Percentiles rank a stretch among this genome's conserved stretches.
Conservation (phyloP, 2,797 vertebrate genomes). For the Spizella passerina region DNA sequence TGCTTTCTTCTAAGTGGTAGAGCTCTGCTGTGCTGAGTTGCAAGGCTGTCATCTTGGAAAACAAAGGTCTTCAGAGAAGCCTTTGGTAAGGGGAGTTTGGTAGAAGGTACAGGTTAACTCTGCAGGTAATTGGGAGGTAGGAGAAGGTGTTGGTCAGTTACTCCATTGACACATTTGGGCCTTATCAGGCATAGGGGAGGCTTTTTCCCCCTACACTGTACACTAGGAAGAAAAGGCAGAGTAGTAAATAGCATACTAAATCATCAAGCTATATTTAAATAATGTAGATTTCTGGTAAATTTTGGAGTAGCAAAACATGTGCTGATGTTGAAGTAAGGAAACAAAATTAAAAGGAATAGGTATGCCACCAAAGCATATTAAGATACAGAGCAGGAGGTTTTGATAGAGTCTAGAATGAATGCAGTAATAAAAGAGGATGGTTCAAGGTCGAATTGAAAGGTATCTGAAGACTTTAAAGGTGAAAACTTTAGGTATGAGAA, state of each 20-base stretch:
- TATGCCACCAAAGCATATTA: background rate
- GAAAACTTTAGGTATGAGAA: background rate
- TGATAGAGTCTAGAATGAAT: background rate
- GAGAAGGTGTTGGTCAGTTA: background rate
- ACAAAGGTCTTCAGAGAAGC: background rate
- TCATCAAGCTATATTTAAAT: background rate
- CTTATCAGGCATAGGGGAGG: background rate
- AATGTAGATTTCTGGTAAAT: background rate
- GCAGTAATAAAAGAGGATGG: background rate
- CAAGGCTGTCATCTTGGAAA: background rate
- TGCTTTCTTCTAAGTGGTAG: background rate
- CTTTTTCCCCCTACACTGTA: rapidly evolving
- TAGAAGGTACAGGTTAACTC: background rate
- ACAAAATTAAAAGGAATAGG: background rate
- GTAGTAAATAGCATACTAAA: background rate
- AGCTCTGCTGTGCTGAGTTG: background rate
- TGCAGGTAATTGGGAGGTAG: background rate
- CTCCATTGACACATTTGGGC: background rate
- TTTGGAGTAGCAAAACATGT: background rate
- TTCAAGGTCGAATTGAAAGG: background rate
- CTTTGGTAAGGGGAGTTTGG: background rate
- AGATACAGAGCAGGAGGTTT: background rate
- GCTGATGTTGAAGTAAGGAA: background rate
- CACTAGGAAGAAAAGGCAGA: background rate
- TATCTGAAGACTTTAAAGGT: background rate